phyloP scores from a whole-genome alignment of 2,113 vertebrate genomes.

The Hystrix cristata region DNA sequence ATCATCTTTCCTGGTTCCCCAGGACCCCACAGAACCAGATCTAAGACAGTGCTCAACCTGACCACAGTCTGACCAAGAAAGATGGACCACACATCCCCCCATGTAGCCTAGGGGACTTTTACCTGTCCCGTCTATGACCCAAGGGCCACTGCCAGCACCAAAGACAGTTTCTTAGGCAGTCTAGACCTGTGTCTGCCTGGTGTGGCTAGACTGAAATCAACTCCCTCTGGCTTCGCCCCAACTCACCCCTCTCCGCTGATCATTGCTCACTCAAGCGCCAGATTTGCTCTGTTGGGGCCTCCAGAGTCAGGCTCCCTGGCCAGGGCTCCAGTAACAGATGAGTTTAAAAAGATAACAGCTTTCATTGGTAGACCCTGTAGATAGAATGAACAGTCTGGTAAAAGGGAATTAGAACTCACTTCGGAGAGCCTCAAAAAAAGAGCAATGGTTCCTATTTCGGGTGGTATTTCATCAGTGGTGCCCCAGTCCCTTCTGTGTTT shows the following conservation, averaged over 20 bases:
- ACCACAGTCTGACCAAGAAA: not conserved
- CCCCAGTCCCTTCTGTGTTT: not conserved
- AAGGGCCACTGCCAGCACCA: not conserved
- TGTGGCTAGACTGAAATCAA: not conserved
- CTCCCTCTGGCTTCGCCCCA: not conserved
- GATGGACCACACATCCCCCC: not conserved
- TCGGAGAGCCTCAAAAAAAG: not conserved
- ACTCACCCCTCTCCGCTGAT: not conserved
- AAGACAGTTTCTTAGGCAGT: not conserved
- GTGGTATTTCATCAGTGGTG: fast-evolving
- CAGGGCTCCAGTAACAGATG: not conserved
- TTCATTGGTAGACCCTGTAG: not conserved
- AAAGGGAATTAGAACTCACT: not conserved
- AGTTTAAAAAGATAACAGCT: not conserved
- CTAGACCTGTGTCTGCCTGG: not conserved
- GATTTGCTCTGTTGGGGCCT: not conserved
- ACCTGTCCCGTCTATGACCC: not conserved
- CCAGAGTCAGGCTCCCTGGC: not conserved
- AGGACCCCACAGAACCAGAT: too few relatives aligned
- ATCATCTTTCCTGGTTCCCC: not conserved
- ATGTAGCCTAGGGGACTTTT: not conserved
- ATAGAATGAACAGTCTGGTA: fast-evolving
- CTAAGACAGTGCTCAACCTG: not conserved
- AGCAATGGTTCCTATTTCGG: too few relatives aligned
- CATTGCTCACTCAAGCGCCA: not conserved